Conservation (phyloP, 2,113 vertebrate genomes). For the Rhinoptilus africanus region DNA sequence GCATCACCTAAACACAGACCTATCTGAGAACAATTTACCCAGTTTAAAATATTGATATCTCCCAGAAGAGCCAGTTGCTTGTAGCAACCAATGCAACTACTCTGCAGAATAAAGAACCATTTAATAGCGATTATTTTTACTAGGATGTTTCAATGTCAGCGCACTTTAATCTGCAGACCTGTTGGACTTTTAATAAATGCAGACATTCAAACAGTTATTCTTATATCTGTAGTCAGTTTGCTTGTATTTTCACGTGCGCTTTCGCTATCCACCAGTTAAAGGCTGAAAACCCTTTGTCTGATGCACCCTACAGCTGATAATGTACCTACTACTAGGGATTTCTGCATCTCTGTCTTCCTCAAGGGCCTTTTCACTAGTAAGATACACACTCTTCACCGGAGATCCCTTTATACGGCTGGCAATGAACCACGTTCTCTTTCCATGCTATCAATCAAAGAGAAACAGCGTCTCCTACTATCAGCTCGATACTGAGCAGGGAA, state of each 20-base stretch:
- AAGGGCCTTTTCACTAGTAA: neutral
- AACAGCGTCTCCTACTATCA: neutral
- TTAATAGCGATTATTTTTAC: neutral
- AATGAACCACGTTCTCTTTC: neutral
- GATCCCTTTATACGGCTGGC: neutral
- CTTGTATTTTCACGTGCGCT: neutral
- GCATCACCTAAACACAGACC: neutral
- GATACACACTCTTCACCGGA: rapidly evolving
- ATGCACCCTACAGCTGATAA: neutral
- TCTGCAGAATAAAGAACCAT: neutral
- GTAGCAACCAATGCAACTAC: neutral
- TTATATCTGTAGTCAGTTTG: neutral
- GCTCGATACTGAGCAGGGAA: neutral
- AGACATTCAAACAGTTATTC: neutral
- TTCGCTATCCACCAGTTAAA: neutral
- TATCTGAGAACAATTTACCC: neutral
- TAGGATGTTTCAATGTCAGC: neutral
- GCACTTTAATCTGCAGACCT: neutral
- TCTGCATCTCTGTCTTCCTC: neutral
- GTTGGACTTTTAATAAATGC: neutral
- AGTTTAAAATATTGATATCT: neutral
- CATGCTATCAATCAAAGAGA: neutral
- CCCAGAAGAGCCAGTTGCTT: neutral
- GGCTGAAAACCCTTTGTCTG: neutral
- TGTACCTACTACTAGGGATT: neutral